phyloP scores from a whole-genome alignment of 1,140 invertebrate species.

The Philopotamus ludificatus region DNA sequence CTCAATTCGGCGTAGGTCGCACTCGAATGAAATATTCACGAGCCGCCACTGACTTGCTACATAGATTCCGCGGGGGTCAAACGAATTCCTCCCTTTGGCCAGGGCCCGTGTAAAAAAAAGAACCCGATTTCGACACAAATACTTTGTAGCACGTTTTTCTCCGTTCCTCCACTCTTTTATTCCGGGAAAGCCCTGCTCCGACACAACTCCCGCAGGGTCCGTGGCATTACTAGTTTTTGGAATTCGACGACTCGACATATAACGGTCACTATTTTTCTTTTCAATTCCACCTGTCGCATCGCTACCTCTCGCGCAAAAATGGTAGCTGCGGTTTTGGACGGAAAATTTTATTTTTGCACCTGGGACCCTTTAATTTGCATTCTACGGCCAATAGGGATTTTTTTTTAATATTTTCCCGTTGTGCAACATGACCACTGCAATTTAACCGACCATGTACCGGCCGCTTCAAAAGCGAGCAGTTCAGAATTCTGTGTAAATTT shows the following conservation, averaged over 20 bases:
- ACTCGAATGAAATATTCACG: neutral
- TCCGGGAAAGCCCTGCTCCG: conserved; percentile 1
- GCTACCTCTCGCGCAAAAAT: too few species aligned
- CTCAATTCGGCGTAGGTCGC: neutral
- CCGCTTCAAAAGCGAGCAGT: too few species aligned
- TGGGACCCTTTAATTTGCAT: too few species aligned
- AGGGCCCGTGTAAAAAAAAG: neutral
- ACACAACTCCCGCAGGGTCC: conserved; percentile 14
- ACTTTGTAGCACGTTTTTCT: conserved; percentile 16
- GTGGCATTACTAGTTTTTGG: conserved; percentile 2
- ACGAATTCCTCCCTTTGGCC: neutral
- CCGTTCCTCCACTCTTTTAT: neutral
- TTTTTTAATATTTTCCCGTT: too few species aligned
- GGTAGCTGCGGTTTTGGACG: too few species aligned
- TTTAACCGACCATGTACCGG: too few species aligned
- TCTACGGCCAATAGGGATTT: too few species aligned
- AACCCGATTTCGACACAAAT: neutral
- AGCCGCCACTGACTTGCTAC: neutral
- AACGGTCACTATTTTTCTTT: conserved; percentile 24
- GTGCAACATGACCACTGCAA: too few species aligned
- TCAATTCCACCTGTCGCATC: too few species aligned
- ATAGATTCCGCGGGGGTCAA: neutral
- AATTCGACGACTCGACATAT: conserved; percentile 20
- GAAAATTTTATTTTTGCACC: too few species aligned
- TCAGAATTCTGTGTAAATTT: too few species aligned